A percentile compares a stretch with the other conserved stretches of the same genome.
Evolutionary conservation across 2,113 vertebrate genomes (phyloP).

Genomic region (Origma solitaria): DNA sequence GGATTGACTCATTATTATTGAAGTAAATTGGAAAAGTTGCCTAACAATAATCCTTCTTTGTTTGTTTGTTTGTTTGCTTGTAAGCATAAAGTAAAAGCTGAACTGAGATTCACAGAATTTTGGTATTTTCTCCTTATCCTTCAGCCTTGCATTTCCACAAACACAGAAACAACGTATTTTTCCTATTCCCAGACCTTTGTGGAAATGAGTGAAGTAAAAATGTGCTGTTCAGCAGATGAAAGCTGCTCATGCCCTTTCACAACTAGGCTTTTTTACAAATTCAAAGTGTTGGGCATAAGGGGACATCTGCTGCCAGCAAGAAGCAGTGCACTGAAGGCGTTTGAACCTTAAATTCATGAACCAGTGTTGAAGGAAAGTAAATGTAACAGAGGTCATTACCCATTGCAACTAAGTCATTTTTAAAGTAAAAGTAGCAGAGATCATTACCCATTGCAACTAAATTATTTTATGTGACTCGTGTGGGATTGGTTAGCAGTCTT

Average conservation of each 20-base stretch:
- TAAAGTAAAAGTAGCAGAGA: not conserved
- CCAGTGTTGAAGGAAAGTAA: not conserved
- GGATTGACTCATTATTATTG: not conserved
- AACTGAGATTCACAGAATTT: not conserved
- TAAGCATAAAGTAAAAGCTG: not conserved
- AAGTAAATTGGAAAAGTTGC: not conserved
- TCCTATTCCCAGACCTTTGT: not conserved
- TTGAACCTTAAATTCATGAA: not conserved
- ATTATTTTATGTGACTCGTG: not conserved
- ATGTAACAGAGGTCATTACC: not conserved
- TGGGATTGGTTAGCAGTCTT: not conserved
- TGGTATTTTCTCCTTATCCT: not conserved
- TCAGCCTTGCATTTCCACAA: not conserved
- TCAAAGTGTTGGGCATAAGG: not conserved
- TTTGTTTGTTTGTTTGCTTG: not conserved
- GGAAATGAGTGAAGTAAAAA: not conserved
- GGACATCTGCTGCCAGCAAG: conserved; percentile 5
- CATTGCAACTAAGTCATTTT: not conserved
- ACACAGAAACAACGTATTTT: not conserved
- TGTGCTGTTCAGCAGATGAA: not conserved
- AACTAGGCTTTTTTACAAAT: not conserved
- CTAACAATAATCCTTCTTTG: not conserved
- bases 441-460: not conserved
- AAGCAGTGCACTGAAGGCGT: not conserved
- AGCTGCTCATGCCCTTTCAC: not conserved